Conservation (phyloP, 1,140 invertebrate genomes). For the Ceratina japonica region DNA sequence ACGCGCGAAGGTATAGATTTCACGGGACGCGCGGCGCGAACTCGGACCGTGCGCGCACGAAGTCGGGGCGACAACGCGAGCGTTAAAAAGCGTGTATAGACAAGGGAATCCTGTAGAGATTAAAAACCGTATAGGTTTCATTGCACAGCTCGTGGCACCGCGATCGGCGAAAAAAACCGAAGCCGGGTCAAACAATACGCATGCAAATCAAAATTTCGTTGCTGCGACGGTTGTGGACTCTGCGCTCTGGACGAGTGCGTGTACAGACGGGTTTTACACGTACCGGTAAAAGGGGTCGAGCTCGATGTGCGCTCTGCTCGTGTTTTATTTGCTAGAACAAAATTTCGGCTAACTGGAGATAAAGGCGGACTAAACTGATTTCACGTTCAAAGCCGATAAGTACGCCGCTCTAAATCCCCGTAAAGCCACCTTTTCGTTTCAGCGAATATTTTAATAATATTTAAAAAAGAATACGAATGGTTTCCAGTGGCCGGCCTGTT, state of each 20-base stretch:
- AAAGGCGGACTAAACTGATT: neutral
- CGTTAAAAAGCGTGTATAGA: neutral
- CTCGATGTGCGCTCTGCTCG: too few species aligned
- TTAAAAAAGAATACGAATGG: too few species aligned
- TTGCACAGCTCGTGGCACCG: neutral
- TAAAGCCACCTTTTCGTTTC: too few species aligned
- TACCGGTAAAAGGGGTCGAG: neutral
- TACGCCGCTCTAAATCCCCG: too few species aligned
- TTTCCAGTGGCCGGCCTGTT: too few species aligned
- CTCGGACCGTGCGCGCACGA: neutral
- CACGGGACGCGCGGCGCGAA: neutral
- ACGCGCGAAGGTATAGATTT: neutral
- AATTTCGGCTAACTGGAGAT: neutral
- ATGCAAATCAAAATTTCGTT: slow-evolving; percentile 17
- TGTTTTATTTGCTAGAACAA: too few species aligned
- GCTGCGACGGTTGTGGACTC: neutral
- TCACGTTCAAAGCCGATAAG: too few species aligned
- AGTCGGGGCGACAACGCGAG: neutral
- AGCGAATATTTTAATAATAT: too few species aligned
- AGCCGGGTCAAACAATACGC: neutral
- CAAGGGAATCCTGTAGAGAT: neutral
- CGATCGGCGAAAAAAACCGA: neutral
- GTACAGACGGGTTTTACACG: slow-evolving; percentile 4
- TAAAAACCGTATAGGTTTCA: neutral
- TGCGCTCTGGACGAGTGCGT: neutral